Evolutionary conservation across 2,113 vertebrate species (phyloP).

Genomic region (Delphinus delphis): DNA sequence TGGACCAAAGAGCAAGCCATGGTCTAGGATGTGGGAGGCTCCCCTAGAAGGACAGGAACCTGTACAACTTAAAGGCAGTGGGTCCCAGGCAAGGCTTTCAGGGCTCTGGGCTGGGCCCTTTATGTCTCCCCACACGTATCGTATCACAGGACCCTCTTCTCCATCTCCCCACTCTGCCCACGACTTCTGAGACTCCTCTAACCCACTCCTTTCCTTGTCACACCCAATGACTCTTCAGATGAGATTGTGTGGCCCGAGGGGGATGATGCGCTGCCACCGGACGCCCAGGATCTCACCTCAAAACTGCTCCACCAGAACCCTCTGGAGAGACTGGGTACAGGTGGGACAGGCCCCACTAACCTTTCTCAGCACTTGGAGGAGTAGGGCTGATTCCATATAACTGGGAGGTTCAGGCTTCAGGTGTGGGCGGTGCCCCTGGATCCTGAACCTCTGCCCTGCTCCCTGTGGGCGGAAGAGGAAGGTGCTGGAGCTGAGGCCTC

Average conservation of each 20-base stretch:
- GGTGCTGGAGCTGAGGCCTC: not conserved
- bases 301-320: constrained; percentile 95
- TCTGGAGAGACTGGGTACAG: constrained; percentile 95
- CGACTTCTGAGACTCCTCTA: not conserved
- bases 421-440: not conserved
- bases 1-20: not conserved
- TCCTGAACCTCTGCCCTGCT: not conserved
- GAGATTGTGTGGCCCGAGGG: constrained; percentile 98
- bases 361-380: not conserved
- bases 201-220: constrained; percentile 32
- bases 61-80: not conserved
- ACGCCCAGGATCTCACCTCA: constrained; percentile 95
- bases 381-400: not conserved
- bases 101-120: not conserved
- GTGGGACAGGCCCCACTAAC: constrained; percentile 76
- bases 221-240: constrained; percentile 84
- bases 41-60: not conserved
- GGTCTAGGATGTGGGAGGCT: not conserved
- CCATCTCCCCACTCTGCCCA: not conserved
- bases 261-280: constrained; percentile 93
- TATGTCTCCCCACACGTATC: not conserved
- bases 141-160: not conserved
- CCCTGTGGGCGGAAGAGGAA: not conserved
- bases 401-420: not conserved
- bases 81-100: not conserved